Base-by-base conservation (phyloP, 2,113 vertebrate genomes). In the Gyps fulvus region DNA sequence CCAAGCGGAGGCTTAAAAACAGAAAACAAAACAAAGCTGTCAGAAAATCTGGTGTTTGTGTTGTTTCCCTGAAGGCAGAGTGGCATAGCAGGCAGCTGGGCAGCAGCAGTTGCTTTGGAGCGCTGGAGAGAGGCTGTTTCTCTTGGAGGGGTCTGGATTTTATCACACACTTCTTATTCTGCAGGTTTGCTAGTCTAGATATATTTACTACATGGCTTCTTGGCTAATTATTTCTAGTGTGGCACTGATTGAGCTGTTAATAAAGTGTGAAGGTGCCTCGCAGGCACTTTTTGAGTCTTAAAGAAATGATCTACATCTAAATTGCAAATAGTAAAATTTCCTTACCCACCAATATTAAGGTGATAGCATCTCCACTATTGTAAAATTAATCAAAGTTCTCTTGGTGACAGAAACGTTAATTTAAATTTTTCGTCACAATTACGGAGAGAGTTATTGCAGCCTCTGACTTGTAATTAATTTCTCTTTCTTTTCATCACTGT, bases 381-480 rank as follows among this genome's bases (percentile, higher is more conserved):
- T 98, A 98, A 98, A 98, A 99, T 99, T 98, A 99, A 99, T 99
- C 98, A 98, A 98, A 98, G 97, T 98, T 98, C 96, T 98, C 95
- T 98, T 96, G 74, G 96, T 98, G 98, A 98, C 98, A 98, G 97
- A 98, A 98, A 98, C 38, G 98, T 98, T 99, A 98, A 98, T 98
- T 98, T 98, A 98, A 98, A 98, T 97, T 98, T 98, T 98, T 98
- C 87, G 97, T 98, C 98, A 98, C 98, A 98, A 98, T 98, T 98
- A 98, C 95, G 73, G 90, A 97, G 96, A 98, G 98, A 98, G 97
- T 98, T 98, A 98, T 98, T 98, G 98, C 97, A 98, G 97, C 96
- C 98, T 98, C 97, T 98, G 97, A 98, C 98, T 98, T 96, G 95
- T 98, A 98, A 99, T 99, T 99, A 99, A 99, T 98, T 98, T 98